A percentile compares a stretch with the other conserved stretches of the same genome.
Evolutionary conservation across 2,888 invertebrate genomes (phyloP).

Genomic region (Mythimna impura): DNA sequence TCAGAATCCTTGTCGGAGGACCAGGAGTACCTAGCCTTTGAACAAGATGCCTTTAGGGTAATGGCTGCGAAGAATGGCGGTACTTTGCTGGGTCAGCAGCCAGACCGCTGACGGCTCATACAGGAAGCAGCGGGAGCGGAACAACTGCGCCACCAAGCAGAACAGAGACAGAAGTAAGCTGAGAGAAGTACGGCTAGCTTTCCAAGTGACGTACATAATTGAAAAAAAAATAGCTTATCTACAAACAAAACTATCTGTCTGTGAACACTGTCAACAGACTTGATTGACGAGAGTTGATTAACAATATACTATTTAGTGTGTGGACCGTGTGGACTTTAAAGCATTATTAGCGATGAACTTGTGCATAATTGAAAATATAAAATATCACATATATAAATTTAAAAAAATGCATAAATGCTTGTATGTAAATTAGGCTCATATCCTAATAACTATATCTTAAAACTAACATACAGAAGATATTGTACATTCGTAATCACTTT

Average conservation of each 20-base stretch:
- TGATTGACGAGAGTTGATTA: no score
- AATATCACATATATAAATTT: no score
- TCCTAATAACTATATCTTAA: no score
- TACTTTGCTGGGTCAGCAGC: slow-evolving; percentile 84
- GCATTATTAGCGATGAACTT: no score
- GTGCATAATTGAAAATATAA: no score
- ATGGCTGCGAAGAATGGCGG: slow-evolving; percentile 92
- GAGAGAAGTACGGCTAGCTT: slow-evolving; percentile 91
- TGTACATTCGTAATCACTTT: no score
- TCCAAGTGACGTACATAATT: slow-evolving; percentile 96
- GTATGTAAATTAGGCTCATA: no score
- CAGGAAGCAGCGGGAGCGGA: slow-evolving; percentile 96
- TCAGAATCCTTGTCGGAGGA: slow-evolving; percentile 84
- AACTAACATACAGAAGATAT: no score
- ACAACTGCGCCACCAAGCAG: slow-evolving; percentile 98
- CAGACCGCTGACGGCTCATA: slow-evolving; percentile 93
- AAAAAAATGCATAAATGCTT: no score
- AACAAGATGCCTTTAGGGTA: slow-evolving; percentile 92
- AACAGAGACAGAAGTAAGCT: slow-evolving; percentile 96
- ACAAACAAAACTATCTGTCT: slow-evolving; percentile 91
- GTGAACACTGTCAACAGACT: slow-evolving; percentile 72
- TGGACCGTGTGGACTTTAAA: no score
- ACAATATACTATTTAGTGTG: slow-evolving; percentile 65
- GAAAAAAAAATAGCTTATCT: slow-evolving; percentile 96
- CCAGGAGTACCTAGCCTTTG: slow-evolving; percentile 92